phyloP scores from a whole-genome alignment of 1,140 invertebrate species.

The Rhopalosiphum maidis region DNA sequence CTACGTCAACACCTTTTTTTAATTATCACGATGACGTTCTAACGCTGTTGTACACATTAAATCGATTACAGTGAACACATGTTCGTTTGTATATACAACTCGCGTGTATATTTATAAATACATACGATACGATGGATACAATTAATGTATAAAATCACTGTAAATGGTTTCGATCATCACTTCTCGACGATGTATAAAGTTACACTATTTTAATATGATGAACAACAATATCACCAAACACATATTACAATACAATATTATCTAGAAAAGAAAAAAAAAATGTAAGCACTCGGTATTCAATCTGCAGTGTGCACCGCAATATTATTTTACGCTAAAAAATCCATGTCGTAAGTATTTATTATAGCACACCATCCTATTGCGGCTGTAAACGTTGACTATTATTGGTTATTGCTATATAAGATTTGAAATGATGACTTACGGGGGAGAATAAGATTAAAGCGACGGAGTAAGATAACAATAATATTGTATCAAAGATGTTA shows the following conservation, averaged over 20 bases:
- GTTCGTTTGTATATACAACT: background rate
- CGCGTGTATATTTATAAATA: background rate
- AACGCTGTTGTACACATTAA: background rate
- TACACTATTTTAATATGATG: background rate
- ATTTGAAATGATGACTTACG: background rate
- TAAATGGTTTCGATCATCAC: background rate
- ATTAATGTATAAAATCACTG: background rate
- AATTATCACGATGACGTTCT: background rate
- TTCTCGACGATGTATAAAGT: background rate
- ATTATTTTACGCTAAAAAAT: background rate
- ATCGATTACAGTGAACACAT: background rate
- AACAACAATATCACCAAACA: too few species aligned
- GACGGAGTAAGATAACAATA: background rate
- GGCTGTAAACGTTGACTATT: background rate
- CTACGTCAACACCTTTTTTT: background rate
- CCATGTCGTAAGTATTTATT: background rate
- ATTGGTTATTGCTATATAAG: background rate
- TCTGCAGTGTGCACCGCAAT: background rate
- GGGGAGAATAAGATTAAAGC: background rate
- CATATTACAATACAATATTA: too few species aligned
- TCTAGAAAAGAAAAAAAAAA: too few species aligned
- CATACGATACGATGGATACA: background rate
- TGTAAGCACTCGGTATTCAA: too few species aligned
- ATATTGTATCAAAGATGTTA: background rate
- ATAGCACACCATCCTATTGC: background rate